Base-by-base conservation (phyloP, 2,888 invertebrate species). In the Drosophila borealis region DNA sequence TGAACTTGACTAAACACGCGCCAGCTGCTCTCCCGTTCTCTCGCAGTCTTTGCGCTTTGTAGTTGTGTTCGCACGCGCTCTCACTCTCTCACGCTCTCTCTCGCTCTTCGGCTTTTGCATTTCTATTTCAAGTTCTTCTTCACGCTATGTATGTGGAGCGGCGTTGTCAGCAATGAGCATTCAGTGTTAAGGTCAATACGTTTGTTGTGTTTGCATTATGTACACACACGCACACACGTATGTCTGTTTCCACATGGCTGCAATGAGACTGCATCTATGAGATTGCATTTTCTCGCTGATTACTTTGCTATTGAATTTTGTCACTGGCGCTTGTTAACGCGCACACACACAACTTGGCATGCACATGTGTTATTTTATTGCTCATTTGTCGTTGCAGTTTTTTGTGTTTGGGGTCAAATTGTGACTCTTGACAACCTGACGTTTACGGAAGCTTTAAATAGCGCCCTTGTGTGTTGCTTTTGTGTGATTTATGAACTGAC, bases 131-230 rank as follows among this genome's bases (percentile, higher is more conserved):
- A 71, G 66, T 74, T 63, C 54, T 65, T 69, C 60, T 61, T 63
- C 49, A 48, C 59, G 41, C 41, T 66, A 51, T 66, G 49, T 65
- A 67, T 60, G 60, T 67, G 56, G 61, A 71, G 70, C 56, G 60
- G 50, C 74, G 59, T 48, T 14, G 54, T 39, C 54, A 65, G 57
- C 68, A 71, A 65, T 66, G 70, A 77, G 70, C 70, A 78, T 89
- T 90, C 90, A 90, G 89, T 90, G 90, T 90, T 90, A 90, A 90
- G 90, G 90, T 90, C 90, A 90, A 80, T 82, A 76, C 63, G 74
- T 78, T 76, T 87, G 67, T 71, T 74, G 71, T 69, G 44, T 62
- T 55, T 80, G 56, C 55, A 50, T 60, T 63, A 61, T 60, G 39
- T 4, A 9, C 34, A 55, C 62, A 66, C 66, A 73, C 55, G 64